Percentiles rank a stretch among this genome's conserved stretches.
These are phyloP conservation scores for Oceanodroma tethys DNA, from an alignment of 2,113 vertebrate genomes.

Conservation along the genomic window DNA sequence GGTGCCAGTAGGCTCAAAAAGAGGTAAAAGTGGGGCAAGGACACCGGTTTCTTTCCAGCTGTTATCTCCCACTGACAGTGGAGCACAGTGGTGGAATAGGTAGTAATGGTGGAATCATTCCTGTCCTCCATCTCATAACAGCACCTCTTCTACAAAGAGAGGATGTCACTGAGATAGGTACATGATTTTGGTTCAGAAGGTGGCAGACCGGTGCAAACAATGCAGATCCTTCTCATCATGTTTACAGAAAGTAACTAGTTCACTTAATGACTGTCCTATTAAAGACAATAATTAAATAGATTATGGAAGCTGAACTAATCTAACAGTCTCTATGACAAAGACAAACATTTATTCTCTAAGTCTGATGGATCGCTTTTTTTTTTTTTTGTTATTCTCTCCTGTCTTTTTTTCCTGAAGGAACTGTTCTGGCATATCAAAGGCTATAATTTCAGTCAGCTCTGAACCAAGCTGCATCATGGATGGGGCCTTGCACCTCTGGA, in stretches of 20 bases:
- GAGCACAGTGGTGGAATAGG: not conserved
- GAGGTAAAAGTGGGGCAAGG: not conserved
- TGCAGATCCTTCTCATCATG: not conserved
- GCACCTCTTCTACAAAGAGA: not conserved
- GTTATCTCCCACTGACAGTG: not conserved
- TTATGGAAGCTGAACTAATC: conserved; percentile 44
- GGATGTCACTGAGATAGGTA: not conserved
- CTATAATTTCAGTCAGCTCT: not conserved
- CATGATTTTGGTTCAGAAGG: not conserved
- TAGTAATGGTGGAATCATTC: not conserved
- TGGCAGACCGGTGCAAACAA: not conserved
- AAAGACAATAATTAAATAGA: conserved; percentile 54
- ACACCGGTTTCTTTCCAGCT: not conserved
- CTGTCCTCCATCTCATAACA: not conserved
- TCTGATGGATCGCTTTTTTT: not conserved
- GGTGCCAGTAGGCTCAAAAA: not conserved
- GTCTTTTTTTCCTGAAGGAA: not conserved
- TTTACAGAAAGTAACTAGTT: conserved; percentile 21
- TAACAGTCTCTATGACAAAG: conserved; percentile 10
- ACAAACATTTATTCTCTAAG: conserved; percentile 19
- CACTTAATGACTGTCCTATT: not conserved
- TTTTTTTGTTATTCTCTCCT: not conserved
- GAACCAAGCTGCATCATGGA: not conserved
- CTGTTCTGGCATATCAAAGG: not conserved
- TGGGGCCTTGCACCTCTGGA: not conserved